Conservation (phyloP, 2,797 vertebrate species). For the Girardinus metallicus region DNA sequence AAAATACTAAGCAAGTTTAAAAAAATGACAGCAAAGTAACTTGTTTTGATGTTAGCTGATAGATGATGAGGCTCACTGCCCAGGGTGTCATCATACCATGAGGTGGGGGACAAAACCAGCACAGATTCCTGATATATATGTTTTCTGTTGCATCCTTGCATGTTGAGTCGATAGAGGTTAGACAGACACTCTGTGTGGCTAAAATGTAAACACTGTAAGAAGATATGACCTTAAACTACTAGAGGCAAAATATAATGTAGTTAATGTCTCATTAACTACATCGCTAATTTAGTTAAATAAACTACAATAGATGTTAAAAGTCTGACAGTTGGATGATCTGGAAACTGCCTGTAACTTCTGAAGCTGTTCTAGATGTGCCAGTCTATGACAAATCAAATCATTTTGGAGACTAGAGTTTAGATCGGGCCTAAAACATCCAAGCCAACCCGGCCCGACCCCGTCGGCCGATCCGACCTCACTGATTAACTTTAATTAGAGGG, state of each 20-base stretch:
- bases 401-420: too few relatives aligned
- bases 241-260: not conserved
- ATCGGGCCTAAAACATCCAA: too few relatives aligned
- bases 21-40: not conserved
- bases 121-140: too few relatives aligned
- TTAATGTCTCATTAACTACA: not conserved
- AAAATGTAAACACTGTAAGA: not conserved
- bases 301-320: too few relatives aligned
- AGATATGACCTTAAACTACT: not conserved
- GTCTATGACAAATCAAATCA: not conserved
- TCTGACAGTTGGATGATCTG: not conserved
- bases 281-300: too few relatives aligned
- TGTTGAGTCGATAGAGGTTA: not conserved
- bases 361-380: not conserved
- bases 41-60: not conserved
- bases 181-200: not conserved
- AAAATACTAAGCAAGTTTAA: too few relatives aligned
- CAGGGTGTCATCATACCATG: not conserved
- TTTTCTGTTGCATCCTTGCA: not conserved
- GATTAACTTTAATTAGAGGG: too few relatives aligned
- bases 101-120: too few relatives aligned
- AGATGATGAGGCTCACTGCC: not conserved
- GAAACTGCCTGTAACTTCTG: not conserved
- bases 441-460: fast-evolving
- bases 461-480: too few relatives aligned